Conservation (phyloP, 1,140 invertebrate genomes). For the Leptopilina clavipes region DNA sequence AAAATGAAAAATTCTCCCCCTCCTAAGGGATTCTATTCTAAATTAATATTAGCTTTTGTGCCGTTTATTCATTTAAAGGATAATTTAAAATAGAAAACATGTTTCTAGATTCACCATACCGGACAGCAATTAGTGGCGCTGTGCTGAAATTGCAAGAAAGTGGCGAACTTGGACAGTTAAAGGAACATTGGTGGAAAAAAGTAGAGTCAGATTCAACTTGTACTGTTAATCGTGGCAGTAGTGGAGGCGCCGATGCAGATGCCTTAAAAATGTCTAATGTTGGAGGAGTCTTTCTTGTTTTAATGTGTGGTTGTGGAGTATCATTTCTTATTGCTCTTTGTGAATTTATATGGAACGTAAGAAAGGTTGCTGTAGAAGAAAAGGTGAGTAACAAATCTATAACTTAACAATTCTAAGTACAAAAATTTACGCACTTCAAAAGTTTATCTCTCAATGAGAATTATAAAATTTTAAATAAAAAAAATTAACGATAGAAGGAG, state of each 20-base stretch:
- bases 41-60: too few species aligned
- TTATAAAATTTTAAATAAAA: too few species aligned
- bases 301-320: slow-evolving; percentile 81
- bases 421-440: too few species aligned
- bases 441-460: too few species aligned
- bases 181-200: slow-evolving; percentile 91
- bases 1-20: too few species aligned
- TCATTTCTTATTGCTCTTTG: slow-evolving; percentile 81
- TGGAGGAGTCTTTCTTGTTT: slow-evolving; percentile 92
- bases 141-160: slow-evolving; percentile 89
- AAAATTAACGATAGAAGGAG: too few species aligned
- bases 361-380: slow-evolving; percentile 85
- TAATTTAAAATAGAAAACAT: not conserved
- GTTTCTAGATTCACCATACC: slow-evolving; percentile 81
- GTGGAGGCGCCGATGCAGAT: slow-evolving; percentile 46
- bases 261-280: slow-evolving; percentile 87
- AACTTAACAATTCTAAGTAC: too few species aligned
- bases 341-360: slow-evolving; percentile 89
- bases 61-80: too few species aligned
- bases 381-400: slow-evolving; percentile 74
- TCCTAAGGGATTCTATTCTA: too few species aligned
- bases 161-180: slow-evolving; percentile 84
- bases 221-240: slow-evolving; percentile 36
- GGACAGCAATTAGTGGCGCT: slow-evolving; percentile 82
- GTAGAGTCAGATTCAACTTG: slow-evolving; percentile 69